phyloP scores from a whole-genome alignment of 2,888 invertebrate genomes.

The Perithous albicinctus region DNA sequence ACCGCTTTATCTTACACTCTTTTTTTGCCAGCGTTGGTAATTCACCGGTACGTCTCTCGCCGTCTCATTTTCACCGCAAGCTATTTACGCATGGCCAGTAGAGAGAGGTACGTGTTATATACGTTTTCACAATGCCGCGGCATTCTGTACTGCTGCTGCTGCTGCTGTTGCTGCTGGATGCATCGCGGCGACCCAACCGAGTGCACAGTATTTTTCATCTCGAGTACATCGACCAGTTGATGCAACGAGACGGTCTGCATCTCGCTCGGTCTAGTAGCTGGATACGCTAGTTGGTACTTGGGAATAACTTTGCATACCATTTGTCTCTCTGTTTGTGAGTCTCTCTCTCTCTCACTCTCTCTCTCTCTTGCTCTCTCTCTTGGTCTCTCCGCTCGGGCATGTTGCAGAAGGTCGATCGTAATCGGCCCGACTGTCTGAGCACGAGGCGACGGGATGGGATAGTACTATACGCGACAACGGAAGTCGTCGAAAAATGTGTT shows the following conservation, averaged over 20 bases:
- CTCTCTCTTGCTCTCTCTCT: too few relatives aligned
- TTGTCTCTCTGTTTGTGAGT: conserved; percentile 8
- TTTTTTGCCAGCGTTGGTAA: not conserved
- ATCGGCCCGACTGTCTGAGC: conserved; percentile 60
- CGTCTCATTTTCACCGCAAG: conserved; percentile 9
- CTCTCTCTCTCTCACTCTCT: too few relatives aligned
- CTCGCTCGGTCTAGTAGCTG: conserved; percentile 17
- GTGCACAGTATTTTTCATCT: not conserved
- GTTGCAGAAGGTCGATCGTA: conserved; percentile 64
- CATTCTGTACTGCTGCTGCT: too few relatives aligned
- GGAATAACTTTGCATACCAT: conserved; percentile 46
- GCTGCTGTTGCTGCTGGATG: too few relatives aligned
- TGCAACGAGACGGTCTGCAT: conserved; percentile 14
- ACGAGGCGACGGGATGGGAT: conserved; percentile 38
- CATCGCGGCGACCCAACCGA: not conserved
- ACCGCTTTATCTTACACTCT: not conserved
- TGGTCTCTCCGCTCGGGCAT: conserved; percentile 21
- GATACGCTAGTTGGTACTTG: conserved; percentile 21
- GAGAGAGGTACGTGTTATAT: not conserved
- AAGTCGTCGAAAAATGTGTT: conserved; percentile 46
- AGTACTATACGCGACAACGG: conserved; percentile 30
- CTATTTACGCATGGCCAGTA: conserved; percentile 16
- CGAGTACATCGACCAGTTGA: conserved; percentile 9
- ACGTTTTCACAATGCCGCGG: conserved; percentile 9
- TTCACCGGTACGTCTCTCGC: not conserved